A percentile compares a stretch with the other conserved stretches of the same genome.
phyloP scores from a whole-genome alignment of 2,113 vertebrate genomes.

The Colinus virginianus region DNA sequence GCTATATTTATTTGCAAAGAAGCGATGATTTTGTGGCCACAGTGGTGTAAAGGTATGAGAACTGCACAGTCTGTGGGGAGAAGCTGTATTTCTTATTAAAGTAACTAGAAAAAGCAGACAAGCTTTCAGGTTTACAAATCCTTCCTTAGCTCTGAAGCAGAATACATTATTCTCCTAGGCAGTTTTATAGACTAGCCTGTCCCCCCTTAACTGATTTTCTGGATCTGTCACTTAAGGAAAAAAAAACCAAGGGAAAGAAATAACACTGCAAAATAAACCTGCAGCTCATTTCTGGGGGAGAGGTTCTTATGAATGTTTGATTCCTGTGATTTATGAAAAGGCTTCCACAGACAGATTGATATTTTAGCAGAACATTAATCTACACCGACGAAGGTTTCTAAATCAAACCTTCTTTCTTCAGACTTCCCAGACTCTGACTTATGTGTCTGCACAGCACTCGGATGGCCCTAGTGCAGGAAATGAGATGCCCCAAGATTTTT shows the following conservation, averaged over 20 bases:
- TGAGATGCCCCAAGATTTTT: not conserved
- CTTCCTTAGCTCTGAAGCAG: conserved; percentile 12
- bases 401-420: conserved; percentile 40
- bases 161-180: conserved; percentile 29
- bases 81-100: conserved; percentile 35
- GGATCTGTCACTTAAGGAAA: not conserved
- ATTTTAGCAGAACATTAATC: conserved; percentile 37
- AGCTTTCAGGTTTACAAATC: conserved; percentile 25
- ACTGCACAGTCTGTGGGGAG: not conserved
- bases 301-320: conserved; percentile 13
- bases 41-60: conserved; percentile 18
- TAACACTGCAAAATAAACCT: not conserved
- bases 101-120: not conserved
- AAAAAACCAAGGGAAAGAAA: not conserved
- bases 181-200: conserved; percentile 43
- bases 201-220: conserved; percentile 39
- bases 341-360: conserved; percentile 14
- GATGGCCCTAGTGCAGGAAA: conserved; percentile 31
- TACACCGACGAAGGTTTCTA: conserved; percentile 19
- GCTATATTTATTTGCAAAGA: conserved; percentile 2
- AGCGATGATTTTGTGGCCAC: not conserved
- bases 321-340: conserved; percentile 32
- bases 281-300: conserved; percentile 4
- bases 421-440: conserved; percentile 1
- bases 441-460: not conserved